These are phyloP conservation scores for Empidonax traillii DNA, from an alignment of 2,113 vertebrate species.

Conservation along the genomic window DNA sequence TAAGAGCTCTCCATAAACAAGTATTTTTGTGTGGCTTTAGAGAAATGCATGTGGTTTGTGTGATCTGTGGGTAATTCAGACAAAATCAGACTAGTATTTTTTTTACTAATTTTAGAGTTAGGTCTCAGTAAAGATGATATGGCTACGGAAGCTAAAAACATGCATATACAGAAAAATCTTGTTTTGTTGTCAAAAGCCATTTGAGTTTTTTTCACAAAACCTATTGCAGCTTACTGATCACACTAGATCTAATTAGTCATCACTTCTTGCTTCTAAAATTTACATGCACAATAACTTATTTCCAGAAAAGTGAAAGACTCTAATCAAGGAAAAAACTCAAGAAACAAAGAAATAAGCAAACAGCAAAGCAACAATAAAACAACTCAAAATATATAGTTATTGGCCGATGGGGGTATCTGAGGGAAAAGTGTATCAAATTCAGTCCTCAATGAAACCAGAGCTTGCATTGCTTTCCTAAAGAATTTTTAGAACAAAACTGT, in stretches of 20 bases:
- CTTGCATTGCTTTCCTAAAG: neutral
- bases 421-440: neutral
- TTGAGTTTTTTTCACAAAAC: neutral
- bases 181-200: neutral
- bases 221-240: neutral
- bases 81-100: neutral
- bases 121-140: neutral
- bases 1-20: neutral
- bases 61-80: neutral
- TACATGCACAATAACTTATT: neutral
- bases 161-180: neutral
- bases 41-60: neutral
- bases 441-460: neutral
- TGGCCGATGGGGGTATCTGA: rapidly evolving
- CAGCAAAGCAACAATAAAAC: neutral
- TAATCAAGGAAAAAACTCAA: neutral
- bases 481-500: neutral
- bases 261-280: neutral
- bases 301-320: neutral
- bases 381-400: neutral
- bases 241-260: neutral
- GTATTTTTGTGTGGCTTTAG: neutral
- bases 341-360: neutral
- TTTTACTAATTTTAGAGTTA: neutral
- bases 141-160: neutral